Conservation (phyloP, 2,797 vertebrate species). For the Glyptemys insculpta region DNA sequence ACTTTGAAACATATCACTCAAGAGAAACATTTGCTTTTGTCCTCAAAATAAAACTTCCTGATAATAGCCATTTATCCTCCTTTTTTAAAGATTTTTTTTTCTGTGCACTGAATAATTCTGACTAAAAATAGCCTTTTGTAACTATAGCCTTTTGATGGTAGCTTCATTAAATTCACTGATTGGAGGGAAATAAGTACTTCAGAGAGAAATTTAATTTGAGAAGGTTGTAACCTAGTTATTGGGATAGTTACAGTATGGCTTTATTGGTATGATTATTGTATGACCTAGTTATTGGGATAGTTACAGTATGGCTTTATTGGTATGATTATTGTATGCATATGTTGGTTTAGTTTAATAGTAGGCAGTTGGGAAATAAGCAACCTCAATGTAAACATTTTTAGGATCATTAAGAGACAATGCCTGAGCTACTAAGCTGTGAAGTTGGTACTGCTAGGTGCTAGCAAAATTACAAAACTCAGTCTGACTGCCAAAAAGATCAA, state of each 20-base stretch:
- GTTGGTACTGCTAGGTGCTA: constrained; percentile 50
- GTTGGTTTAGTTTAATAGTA: not conserved
- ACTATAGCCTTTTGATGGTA: not conserved
- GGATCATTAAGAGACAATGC: constrained; percentile 45
- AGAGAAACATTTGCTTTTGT: not conserved
- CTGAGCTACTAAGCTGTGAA: constrained; percentile 54
- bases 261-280: constrained; percentile 5
- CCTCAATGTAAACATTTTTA: constrained; percentile 25
- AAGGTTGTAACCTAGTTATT: not conserved
- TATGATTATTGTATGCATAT: constrained; percentile 30
- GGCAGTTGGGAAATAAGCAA: not conserved
- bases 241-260: not conserved
- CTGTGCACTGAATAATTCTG: rapidly evolving
- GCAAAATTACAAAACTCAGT: constrained; percentile 36
- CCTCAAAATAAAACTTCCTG: not conserved
- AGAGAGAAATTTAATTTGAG: not conserved
- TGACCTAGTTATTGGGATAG: not conserved
- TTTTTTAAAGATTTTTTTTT: not conserved
- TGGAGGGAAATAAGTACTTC: not conserved
- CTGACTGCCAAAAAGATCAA: not conserved
- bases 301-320: not conserved
- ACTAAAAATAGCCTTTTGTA: not conserved
- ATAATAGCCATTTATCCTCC: not conserved
- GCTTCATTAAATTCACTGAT: not conserved
- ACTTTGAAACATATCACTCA: not conserved